Conservation (phyloP, 1,140 invertebrate species). For the Pemphigus obesinymphae region DNA sequence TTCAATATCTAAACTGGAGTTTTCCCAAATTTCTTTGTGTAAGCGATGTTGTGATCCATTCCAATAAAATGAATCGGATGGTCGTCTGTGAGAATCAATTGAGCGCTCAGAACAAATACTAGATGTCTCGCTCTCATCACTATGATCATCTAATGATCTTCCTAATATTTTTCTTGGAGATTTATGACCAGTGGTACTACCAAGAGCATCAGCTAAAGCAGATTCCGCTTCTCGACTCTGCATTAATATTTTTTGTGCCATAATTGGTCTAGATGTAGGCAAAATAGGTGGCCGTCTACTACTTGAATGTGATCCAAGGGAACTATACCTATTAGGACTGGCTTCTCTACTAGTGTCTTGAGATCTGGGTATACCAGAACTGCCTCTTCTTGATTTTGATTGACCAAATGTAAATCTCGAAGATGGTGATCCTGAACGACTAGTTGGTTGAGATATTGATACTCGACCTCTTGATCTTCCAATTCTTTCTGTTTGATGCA, state of each 20-base stretch:
- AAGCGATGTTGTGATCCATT: slow-evolving; percentile 73
- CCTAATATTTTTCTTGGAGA: slow-evolving; percentile 41
- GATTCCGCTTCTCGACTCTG: slow-evolving; percentile 86
- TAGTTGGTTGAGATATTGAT: slow-evolving; percentile 62
- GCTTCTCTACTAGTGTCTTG: slow-evolving; percentile 65
- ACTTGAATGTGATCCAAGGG: slow-evolving; percentile 27
- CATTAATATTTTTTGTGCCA: slow-evolving; percentile 76
- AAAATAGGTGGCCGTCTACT: slow-evolving; percentile 46
- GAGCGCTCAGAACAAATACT: slow-evolving; percentile 90
- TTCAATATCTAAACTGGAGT: slow-evolving; percentile 66
- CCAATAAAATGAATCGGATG: slow-evolving; percentile 52
- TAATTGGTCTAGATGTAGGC: slow-evolving; percentile 56
- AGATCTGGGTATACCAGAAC: slow-evolving; percentile 67
- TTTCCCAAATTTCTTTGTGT: slow-evolving; percentile 62
- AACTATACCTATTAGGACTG: slow-evolving; percentile 58
- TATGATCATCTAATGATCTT: slow-evolving; percentile 62
- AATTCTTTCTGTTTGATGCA: slow-evolving; percentile 58
- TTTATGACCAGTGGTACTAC: slow-evolving; percentile 49
- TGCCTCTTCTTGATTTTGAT: slow-evolving; percentile 51
- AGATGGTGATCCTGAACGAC: slow-evolving; percentile 80
- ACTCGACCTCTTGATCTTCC: slow-evolving; percentile 60
- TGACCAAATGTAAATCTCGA: slow-evolving; percentile 60
- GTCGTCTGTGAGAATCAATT: slow-evolving; percentile 57
- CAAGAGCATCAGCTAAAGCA: slow-evolving; percentile 70
- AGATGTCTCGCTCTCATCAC: slow-evolving; percentile 89